Base-by-base conservation (phyloP, 2,113 vertebrate genomes). In the Murina feae region DNA sequence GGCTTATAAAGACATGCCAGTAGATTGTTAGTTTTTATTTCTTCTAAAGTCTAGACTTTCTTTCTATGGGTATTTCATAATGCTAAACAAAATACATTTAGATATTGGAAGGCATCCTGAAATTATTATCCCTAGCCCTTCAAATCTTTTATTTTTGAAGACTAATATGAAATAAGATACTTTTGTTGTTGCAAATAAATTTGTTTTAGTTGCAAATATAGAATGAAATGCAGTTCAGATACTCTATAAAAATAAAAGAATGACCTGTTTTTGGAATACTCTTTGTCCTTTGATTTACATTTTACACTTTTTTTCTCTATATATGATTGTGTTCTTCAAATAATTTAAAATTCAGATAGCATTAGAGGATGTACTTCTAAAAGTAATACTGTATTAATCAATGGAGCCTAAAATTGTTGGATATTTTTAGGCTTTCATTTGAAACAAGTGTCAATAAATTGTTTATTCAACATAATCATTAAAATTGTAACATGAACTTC, bases 21-120 rank as follows among this genome's bases (percentile, higher is more conserved):
- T 81, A 90, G 44, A 72, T 11, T 53, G 11, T 65, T 96, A 75
- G 12, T 63, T 53, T 91, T 63, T 58, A 55, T 74, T 86, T 89
- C 72, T 35, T 91, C 94, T 92, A 78, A 97, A 96, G 89, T 79
- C 90, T 9, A 30, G 3, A 91, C 72, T 94, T 91, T 92, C 84
- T 39, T 66, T 90, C 89, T 85, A 87, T 90, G 90, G 95, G 81
- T 86, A 94, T n/a, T 75, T 75, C 66, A 65, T 58, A 95, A 96
- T 89, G 68, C 71, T 96, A 72, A 96, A 60, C n/a, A 95, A 97
- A 88, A 97, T 78, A 91, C 42, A 95, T 93, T 95, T 10, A 75
- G 71, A 96, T 95, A 89, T 66, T 96, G 53, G 68, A 97, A 84
- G 84, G 39, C 30, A 95, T 92, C 17, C 88, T n/a, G 2, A 95